phyloP scores from a whole-genome alignment of 2,888 invertebrate species.

The Brachyopa scutellaris region DNA sequence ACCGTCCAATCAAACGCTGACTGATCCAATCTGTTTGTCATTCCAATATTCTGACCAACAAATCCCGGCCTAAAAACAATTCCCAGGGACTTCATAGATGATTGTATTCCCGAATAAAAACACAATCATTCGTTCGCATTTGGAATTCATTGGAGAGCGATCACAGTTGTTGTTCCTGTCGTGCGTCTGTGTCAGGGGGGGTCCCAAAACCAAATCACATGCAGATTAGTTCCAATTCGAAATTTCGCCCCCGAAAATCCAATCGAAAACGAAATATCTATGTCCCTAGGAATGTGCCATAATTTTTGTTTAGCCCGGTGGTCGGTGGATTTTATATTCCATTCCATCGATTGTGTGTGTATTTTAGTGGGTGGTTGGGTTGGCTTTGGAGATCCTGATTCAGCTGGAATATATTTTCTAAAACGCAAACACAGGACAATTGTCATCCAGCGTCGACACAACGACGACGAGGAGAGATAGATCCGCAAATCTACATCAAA shows the following conservation, averaged over 20 bases:
- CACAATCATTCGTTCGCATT: constrained; percentile 60
- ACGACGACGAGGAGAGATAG: constrained; percentile 42
- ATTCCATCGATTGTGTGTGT: not conserved
- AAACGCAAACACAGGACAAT: constrained; percentile 64
- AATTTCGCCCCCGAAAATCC: constrained; percentile 69
- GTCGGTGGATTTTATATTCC: constrained; percentile 56
- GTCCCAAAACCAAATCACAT: constrained; percentile 70
- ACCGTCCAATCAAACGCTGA: too few relatives aligned
- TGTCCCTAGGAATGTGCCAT: constrained; percentile 67
- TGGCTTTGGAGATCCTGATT: constrained; percentile 29
- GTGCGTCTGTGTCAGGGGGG: constrained; percentile 32
- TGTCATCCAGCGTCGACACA: constrained; percentile 19
- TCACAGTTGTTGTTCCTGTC: constrained; percentile 22
- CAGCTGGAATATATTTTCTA: constrained; percentile 50
- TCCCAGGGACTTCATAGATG: too few relatives aligned
- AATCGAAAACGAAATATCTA: constrained; percentile 68
- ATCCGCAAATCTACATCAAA: constrained; percentile 73
- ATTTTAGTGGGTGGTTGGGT: not conserved
- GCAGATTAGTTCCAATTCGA: constrained; percentile 72
- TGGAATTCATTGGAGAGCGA: constrained; percentile 68
- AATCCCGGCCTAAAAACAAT: too few relatives aligned
- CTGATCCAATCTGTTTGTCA: too few relatives aligned
- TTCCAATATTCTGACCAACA: too few relatives aligned
- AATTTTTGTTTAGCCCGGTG: constrained; percentile 68
- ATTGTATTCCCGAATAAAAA: too few relatives aligned